Evolutionary conservation across 30 jellyfish, hydroid and myxozoan species (phyloP).

Genomic region (Hydractinia echinata): DNA sequence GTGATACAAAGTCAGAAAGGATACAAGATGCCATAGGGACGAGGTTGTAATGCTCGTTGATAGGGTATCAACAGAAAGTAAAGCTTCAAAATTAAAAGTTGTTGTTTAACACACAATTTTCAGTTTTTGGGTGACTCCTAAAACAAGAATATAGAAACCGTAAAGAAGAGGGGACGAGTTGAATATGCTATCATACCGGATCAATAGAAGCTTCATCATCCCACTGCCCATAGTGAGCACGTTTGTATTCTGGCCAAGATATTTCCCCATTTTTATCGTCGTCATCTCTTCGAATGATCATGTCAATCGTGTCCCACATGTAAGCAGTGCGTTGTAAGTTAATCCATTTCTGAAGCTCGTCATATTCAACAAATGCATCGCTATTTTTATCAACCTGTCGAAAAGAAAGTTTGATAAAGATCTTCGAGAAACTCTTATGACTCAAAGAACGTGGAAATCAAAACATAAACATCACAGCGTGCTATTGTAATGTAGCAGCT

Average conservation of each 20-base stretch:
- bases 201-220: slow-evolving; percentile 87
- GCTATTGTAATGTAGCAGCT: too few species aligned
- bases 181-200: slow-evolving; percentile 30
- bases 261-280: slow-evolving; percentile 64
- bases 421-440: too few species aligned
- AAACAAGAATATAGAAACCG: too few species aligned
- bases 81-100: too few species aligned
- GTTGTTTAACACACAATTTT: not conserved
- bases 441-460: too few species aligned
- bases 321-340: slow-evolving; percentile 76
- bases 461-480: too few species aligned
- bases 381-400: slow-evolving; percentile 55
- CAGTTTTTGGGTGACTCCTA: not conserved
- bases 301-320: slow-evolving; percentile 90
- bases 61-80: too few species aligned
- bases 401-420: not conserved
- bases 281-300: slow-evolving; percentile 63
- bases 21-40: too few species aligned
- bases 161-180: too few species aligned
- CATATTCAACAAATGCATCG: slow-evolving; percentile 46
- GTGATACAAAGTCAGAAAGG: too few species aligned
- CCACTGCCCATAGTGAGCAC: slow-evolving; percentile 90
- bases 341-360: slow-evolving; percentile 79
- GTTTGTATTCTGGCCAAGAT: slow-evolving; percentile 75
- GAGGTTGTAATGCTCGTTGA: too few species aligned